A percentile compares a stretch with the other conserved stretches of the same genome.
phyloP scores from a whole-genome alignment of 2,113 vertebrate species.

The Aegotheles bennettii region DNA sequence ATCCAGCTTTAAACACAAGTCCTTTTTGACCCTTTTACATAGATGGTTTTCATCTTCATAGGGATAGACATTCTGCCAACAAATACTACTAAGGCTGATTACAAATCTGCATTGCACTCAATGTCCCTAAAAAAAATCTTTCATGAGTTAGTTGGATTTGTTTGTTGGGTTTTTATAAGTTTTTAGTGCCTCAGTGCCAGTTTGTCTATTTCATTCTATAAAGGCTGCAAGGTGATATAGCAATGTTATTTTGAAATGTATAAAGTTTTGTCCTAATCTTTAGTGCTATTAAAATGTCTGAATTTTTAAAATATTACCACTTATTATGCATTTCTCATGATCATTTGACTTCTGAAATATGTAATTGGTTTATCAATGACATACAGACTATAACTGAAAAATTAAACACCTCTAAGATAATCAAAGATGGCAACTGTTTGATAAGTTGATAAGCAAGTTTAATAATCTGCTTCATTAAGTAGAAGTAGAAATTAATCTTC shows the following conservation, averaged over 20 bases:
- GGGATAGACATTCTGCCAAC: neutral
- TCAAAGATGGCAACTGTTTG: conserved; percentile 66
- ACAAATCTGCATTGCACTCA: fast-evolving
- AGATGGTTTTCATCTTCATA: neutral
- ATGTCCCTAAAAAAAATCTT: neutral
- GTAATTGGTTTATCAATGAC: conserved; percentile 61
- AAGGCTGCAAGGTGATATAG: neutral
- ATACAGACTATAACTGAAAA: conserved; percentile 68
- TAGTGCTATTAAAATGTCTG: neutral
- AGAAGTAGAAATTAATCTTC: conserved; percentile 69
- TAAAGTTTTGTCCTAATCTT: neutral
- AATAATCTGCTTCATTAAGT: conserved; percentile 75
- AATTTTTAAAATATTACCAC: conserved; percentile 2
- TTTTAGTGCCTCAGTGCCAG: neutral
- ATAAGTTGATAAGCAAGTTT: conserved; percentile 74
- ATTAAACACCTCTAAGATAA: conserved; percentile 74
- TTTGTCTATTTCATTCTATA: neutral
- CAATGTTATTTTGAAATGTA: neutral
- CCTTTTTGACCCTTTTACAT: neutral
- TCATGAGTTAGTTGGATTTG: neutral
- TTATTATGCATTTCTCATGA: conserved; percentile 17
- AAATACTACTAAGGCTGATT: neutral
- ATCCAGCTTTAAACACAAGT: neutral
- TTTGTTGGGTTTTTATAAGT: neutral
- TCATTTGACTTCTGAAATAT: conserved; percentile 63